Base-by-base conservation (phyloP, 2,888 invertebrate genomes). In the Hetaerina titia region DNA sequence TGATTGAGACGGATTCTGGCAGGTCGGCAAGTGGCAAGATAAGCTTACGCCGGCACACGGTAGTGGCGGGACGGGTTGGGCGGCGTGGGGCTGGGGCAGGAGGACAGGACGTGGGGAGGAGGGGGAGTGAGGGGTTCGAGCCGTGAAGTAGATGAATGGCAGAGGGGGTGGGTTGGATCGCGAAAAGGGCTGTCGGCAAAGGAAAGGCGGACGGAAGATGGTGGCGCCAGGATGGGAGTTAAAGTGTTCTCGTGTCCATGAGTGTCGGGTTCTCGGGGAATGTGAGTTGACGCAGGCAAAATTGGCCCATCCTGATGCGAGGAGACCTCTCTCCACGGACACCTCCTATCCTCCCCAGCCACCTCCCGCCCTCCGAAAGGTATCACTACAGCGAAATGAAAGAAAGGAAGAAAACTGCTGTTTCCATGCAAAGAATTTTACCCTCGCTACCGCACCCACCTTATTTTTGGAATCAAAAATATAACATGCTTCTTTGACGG, bases 1-100 rank as follows among this genome's bases (percentile, higher is more conserved):
- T 56, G 89, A 89, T 45, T 56, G 89, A 89, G 89, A 57, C 89
- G 89, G 89, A 89, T 74, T 25, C 74, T 74, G 74, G 74, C 74
- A 74, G 74, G 74, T 74, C 25, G 74, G 74, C 74, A 74, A 74
- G 74, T 89, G 89, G 89, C 56, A 57, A 57, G 57, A 89, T 89
- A 89, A 89, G 89, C 89, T 89, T 57, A 89, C 89, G 22, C 89
- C n/a, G 22, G 89, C 57, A 56, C 89, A 7, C 19, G 56, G 57
- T 7, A 4, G 22, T 17, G 56, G 2, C 17, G 22, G 11, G 57
- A 31, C 6, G 57, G 89, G n/a, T 5, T 8, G 9, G 8, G 69
- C 19, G n/a, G 69, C 19, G n/a, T 69, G 19, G 7, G 89, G 8
- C 17, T 17, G 88, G 88, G 31, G 81, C 56, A 56, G 17, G 45